Evolutionary conservation across 2,113 vertebrate genomes (phyloP).

Genomic region (Aix galericulata): DNA sequence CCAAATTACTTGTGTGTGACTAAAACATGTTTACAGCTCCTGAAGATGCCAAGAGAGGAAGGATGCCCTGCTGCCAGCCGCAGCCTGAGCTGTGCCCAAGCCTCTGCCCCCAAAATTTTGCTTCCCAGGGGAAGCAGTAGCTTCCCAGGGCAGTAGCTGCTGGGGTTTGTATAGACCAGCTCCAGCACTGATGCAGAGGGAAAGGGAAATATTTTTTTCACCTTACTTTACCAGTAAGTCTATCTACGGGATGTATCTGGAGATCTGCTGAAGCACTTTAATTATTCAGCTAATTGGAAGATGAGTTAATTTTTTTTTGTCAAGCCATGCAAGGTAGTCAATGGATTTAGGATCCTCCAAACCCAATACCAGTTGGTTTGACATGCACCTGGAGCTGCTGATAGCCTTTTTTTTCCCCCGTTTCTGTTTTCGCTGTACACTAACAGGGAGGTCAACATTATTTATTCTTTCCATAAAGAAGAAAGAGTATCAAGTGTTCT

Average conservation of each 20-base stretch:
- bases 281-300: background rate
- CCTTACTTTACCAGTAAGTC: background rate
- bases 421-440: background rate
- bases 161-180: background rate
- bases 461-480: slow-evolving; percentile 47
- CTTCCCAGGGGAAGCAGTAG: background rate
- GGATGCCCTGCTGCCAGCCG: fast-evolving
- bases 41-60: background rate
- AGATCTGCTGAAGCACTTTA: background rate
- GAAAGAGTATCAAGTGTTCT: slow-evolving; percentile 27
- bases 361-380: background rate
- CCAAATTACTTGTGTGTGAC: fast-evolving
- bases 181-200: background rate
- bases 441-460: background rate
- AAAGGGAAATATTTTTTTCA: background rate
- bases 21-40: background rate
- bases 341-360: background rate
- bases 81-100: background rate
- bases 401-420: background rate
- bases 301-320: slow-evolving; percentile 23
- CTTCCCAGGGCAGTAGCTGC: background rate
- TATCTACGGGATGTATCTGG: background rate
- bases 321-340: background rate
- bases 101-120: background rate
- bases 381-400: background rate